phyloP scores from a whole-genome alignment of 2,113 vertebrate species.

The Silurus meridionalis region DNA sequence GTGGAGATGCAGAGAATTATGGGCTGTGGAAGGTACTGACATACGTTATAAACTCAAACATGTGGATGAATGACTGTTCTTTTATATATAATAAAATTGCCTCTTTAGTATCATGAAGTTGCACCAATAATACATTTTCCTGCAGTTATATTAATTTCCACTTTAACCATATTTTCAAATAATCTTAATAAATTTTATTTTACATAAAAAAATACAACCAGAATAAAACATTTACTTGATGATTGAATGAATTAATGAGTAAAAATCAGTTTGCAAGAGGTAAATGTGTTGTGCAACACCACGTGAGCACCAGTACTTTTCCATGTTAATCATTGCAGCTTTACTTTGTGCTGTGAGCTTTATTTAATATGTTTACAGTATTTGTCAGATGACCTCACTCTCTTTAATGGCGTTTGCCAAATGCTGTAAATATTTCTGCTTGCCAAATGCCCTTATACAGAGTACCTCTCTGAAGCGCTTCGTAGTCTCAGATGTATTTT shows the following conservation, averaged over 20 bases:
- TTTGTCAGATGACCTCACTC: background rate
- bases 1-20: slow-evolving; percentile 79
- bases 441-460: background rate
- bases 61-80: background rate
- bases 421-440: no score
- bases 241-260: background rate
- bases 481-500: background rate
- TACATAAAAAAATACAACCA: background rate
- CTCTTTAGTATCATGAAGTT: no score
- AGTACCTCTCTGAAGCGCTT: background rate
- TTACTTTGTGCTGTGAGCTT: background rate
- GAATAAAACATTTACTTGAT: background rate
- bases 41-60: background rate
- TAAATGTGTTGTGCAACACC: background rate
- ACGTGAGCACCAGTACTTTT: background rate
- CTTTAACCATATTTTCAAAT: background rate
- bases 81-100: background rate
- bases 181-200: background rate
- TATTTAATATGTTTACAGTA: background rate
- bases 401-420: no score
- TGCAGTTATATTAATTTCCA: no score
- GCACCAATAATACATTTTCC: no score
- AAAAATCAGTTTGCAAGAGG: background rate
- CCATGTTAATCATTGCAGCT: background rate
- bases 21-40: slow-evolving; percentile 84